Evolutionary conservation across 1,140 invertebrate species (phyloP).

Genomic region (Zeugodacus cucurbitae): DNA sequence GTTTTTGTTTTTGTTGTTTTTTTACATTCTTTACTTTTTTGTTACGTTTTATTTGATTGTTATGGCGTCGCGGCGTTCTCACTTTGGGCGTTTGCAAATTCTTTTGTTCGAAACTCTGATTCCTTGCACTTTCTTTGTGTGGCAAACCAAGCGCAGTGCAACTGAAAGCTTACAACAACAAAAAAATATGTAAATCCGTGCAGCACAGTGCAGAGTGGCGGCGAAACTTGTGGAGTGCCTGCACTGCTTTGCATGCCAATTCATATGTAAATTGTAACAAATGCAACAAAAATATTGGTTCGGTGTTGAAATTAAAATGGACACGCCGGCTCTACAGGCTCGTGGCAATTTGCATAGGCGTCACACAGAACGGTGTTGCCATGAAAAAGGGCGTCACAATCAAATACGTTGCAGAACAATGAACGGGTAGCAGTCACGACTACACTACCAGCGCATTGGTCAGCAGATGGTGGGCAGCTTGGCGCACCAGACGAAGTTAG

Average conservation of each 20-base stretch:
- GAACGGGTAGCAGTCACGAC: too few species aligned
- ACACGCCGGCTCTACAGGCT: not conserved
- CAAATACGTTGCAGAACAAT: not conserved
- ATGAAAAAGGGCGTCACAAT: not conserved
- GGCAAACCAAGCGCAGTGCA: not conserved
- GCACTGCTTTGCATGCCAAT: not conserved
- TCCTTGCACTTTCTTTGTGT: not conserved
- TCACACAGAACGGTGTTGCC: not conserved
- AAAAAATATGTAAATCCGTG: not conserved
- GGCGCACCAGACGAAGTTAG: not conserved
- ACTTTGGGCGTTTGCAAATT: not conserved
- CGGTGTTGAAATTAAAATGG: not conserved
- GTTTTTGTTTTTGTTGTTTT: not conserved
- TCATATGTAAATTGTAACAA: conserved; percentile 3
- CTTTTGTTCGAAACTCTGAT: not conserved
- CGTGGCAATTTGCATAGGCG: conserved; percentile 1
- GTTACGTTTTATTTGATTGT: not conserved
- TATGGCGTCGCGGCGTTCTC: not conserved
- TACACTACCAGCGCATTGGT: not conserved
- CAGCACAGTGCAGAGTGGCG: not conserved
- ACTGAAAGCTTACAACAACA: not conserved
- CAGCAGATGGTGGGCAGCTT: not conserved
- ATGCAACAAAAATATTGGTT: not conserved
- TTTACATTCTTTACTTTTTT: not conserved
- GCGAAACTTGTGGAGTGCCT: not conserved